Evolutionary conservation across 2,797 vertebrate genomes (phyloP), one percentile per base, ranked within the genome.

Genomic region (Gymnothorax javanicus): DNA sequence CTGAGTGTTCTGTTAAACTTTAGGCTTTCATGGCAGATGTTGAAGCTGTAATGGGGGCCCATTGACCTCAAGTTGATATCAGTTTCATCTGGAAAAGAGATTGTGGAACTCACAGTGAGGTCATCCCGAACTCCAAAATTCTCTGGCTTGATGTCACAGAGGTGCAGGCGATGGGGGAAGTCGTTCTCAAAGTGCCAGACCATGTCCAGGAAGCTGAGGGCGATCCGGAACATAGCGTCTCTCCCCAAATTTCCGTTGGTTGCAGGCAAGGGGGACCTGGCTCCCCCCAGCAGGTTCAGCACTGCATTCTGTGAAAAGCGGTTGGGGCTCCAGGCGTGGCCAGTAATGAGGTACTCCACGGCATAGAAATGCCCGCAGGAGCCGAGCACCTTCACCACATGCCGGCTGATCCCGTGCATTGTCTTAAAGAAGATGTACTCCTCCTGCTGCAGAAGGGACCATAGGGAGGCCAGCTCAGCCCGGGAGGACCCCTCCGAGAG

Each of bases 301-400:
- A 93, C 82, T 0, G 95, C 94, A 11, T 97, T 97, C 92, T 98
- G 91, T 0, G 98, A 97, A 91, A 99, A 99, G 88, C 99, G 95
- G 85, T 97, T 96, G 91, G 95, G 95, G 93, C 97, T 96, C 95
- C 95, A 97, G 69, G 97, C 95, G 7, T 97, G 97, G 83, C 98
- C 98, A 0, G 98, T 97, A 0, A 96, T 97, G 91, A 99, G 95
- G 90, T 95, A 97, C 93, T 99, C 98, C 90, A 99, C 97, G 0
- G 98, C 97, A 1, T 99, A 99, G 90, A 99, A 99, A 84, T 99
- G 98, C 75, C 98, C 98, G 4, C 98, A 99, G 90, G 98, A 98
- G 83, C 98, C 98, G 91, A 99, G 89, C 60, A 99, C 97, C 15
- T 95, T 96, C 84, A 96, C 96, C 85, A 98, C 95, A 0, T 99